phyloP scores from a whole-genome alignment of 2,888 invertebrate species.

The Calephelis perditalis region DNA sequence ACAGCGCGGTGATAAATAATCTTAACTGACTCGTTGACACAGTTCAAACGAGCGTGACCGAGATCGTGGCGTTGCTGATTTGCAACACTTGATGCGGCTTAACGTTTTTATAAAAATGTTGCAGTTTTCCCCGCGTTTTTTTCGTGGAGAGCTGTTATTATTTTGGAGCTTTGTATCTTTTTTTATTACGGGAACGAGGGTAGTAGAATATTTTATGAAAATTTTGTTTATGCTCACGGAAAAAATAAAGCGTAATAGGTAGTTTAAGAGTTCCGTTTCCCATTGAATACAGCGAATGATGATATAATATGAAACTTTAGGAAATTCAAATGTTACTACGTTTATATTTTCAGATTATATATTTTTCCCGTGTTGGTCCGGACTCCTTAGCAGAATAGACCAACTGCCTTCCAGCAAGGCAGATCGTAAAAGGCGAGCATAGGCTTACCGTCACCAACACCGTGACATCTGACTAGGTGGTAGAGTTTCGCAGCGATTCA shows the following conservation, averaged over 20 bases:
- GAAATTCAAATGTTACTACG: too few species aligned
- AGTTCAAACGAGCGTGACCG: slow-evolving; percentile 8
- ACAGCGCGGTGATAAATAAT: slow-evolving; percentile 19
- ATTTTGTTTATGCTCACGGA: slow-evolving; percentile 4
- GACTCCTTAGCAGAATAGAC: too few species aligned
- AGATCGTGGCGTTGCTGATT: not conserved
- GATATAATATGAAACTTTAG: too few species aligned
- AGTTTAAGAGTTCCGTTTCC: not conserved
- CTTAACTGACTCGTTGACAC: slow-evolving; percentile 23
- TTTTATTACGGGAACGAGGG: slow-evolving; percentile 5
- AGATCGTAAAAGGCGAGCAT: too few species aligned
- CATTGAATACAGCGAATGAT: too few species aligned
- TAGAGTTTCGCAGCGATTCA: too few species aligned
- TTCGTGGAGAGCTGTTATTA: not conserved
- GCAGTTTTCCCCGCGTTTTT: slow-evolving; percentile 2
- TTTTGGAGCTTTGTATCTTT: slow-evolving; percentile 4
- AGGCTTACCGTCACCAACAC: too few species aligned
- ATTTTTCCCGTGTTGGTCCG: too few species aligned
- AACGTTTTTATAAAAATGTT: slow-evolving; percentile 10
- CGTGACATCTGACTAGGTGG: too few species aligned
- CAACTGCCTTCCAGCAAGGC: too few species aligned
- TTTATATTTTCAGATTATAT: too few species aligned
- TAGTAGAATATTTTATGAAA: slow-evolving; percentile 6
- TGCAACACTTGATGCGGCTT: not conserved
- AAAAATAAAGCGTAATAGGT: slow-evolving; percentile 3